Evolutionary conservation across 2,113 vertebrate species (phyloP).

Genomic region (Hemicordylus capensis): DNA sequence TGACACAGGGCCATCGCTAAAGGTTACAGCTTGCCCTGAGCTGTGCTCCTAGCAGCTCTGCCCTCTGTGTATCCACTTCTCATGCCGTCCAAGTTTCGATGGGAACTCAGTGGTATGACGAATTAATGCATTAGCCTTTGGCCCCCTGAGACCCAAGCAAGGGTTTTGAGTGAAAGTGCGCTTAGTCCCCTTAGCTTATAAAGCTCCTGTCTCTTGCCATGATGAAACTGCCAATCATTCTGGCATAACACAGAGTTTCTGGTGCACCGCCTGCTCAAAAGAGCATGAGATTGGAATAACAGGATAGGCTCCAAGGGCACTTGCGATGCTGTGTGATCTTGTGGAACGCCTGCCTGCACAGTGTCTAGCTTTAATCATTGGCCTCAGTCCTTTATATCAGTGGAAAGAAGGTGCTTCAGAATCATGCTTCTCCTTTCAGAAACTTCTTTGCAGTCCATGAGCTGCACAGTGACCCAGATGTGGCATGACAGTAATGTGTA

Average conservation of each 20-base stretch:
- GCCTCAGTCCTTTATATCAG: not conserved
- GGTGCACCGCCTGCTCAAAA: constrained; percentile 25
- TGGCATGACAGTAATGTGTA: not conserved
- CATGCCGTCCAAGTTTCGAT: constrained; percentile 7
- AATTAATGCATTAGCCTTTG: constrained; percentile 10
- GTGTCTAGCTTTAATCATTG: not conserved
- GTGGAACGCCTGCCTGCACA: not conserved
- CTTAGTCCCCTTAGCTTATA: not conserved
- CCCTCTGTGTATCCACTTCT: not conserved
- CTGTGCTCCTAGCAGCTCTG: not conserved
- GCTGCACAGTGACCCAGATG: not conserved
- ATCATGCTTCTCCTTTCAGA: not conserved
- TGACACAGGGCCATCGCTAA: not conserved
- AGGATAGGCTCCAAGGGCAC: not conserved
- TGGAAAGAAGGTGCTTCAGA: constrained; percentile 1
- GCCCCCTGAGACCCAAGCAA: not conserved
- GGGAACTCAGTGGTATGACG: not conserved
- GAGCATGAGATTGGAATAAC: constrained; percentile 34
- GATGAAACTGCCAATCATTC: constrained; percentile 35
- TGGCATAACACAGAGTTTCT: constrained; percentile 3
- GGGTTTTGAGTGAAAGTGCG: not conserved
- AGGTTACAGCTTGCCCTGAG: not conserved
- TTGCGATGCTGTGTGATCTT: not conserved
- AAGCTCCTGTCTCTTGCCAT: not conserved
- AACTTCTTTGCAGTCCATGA: not conserved